A percentile compares a stretch with the other conserved stretches of the same genome.
These are phyloP conservation scores for Acrossocheilus wenchowensis DNA, from an alignment of 2,797 vertebrate genomes.

Conservation along the genomic window DNA sequence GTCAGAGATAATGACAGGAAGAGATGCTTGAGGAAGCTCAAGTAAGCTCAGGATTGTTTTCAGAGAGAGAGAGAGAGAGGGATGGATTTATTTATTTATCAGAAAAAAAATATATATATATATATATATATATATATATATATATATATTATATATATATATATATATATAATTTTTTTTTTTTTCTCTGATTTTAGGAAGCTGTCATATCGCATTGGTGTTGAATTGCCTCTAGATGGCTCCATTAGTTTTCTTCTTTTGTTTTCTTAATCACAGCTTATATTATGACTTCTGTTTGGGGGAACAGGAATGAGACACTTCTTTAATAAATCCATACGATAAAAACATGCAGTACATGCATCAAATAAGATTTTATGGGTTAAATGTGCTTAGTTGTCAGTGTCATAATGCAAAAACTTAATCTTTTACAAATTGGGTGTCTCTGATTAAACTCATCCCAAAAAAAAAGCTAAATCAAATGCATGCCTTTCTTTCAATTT, in stretches of 20 bases:
- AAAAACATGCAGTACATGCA: too few relatives aligned
- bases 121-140: too few relatives aligned
- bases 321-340: not conserved
- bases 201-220: not conserved
- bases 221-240: not conserved
- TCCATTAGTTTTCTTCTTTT: not conserved
- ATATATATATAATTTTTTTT: not conserved
- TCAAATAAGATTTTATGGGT: not conserved
- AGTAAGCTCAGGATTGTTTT: not conserved
- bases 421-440: not conserved
- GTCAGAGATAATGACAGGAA: not conserved
- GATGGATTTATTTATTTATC: too few relatives aligned
- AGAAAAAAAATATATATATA: too few relatives aligned
- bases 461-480: not conserved
- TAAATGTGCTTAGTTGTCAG: not conserved
- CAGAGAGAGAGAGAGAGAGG: not conserved
- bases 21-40: not conserved
- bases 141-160: too few relatives aligned
- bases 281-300: not conserved
- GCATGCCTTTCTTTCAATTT: not conserved
- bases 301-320: not conserved
- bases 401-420: not conserved
- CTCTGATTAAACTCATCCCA: too few relatives aligned
- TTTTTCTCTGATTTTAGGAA: not conserved
- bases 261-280: not conserved